Base-by-base conservation (phyloP, 2,888 invertebrate genomes). In the Luperina testacea region DNA sequence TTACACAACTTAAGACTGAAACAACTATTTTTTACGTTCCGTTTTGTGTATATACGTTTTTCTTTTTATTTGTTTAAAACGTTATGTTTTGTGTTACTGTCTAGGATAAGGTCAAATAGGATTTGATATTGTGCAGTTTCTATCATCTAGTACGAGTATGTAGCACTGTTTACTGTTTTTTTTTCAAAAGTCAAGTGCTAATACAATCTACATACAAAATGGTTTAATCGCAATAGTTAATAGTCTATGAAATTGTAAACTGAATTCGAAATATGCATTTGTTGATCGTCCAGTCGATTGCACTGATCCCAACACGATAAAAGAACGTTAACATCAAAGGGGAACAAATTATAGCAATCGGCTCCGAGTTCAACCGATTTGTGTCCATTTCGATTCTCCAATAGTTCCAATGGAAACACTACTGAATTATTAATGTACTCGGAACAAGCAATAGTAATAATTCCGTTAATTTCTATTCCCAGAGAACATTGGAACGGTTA, bases 291-390 rank as follows among this genome's bases (percentile, higher is more conserved):
- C 84, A 83, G 82, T 80, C 75, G 88, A 85, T 85, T 88, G 89
- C 77, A 85, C 84, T 75, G 61, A 84, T 85, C 65, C 74, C 51
- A 51, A 65, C 71, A 78, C 76, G 78, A 80, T 83, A 80, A 77
- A 42, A 71, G 69, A 72, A 38, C 78, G 77, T 82, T 87, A 85
- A 85, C 90, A 89, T 90, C 89, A 89, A 90, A 87, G 81, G 72
- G 79, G 70, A 73, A 82, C 80, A 72, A 81, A 70, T 75, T 72
- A 74, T 69, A 77, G 71, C 80, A 72, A 77, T 82, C 45, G 67
- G 65, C 57, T 51, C 38, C 24, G 65, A 70, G 80, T 80, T 72
- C 72, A 77, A 53, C 72, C 67, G 61, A 88, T 86, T 81, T 81
- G 81, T 84, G 75, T 76, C 74, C 77, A 75, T 87, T 87, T 76